Percentiles rank a stretch among this genome's conserved stretches.
These are phyloP conservation scores for Idaea biselata DNA, from an alignment of 2,888 invertebrate genomes.

Conservation along the genomic window DNA sequence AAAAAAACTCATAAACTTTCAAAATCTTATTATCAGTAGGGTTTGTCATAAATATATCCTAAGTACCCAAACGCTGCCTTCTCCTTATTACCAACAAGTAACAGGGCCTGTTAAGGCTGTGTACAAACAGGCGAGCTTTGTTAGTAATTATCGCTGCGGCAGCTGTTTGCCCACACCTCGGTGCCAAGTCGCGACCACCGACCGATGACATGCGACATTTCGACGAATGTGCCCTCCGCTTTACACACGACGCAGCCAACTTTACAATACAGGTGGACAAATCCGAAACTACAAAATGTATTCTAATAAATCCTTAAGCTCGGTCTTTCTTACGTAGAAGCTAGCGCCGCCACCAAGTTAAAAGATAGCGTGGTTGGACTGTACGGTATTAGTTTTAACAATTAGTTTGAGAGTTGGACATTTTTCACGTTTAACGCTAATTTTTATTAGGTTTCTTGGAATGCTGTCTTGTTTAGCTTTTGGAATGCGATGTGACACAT, in stretches of 20 bases:
- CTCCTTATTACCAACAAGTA: slow-evolving; percentile 28
- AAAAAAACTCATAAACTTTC: too few relatives aligned
- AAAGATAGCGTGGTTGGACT: background rate
- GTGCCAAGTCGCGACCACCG: slow-evolving; percentile 80
- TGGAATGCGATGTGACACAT: slow-evolving; percentile 1
- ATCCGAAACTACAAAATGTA: background rate
- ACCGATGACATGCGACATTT: slow-evolving; percentile 61
- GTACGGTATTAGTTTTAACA: slow-evolving; percentile 44
- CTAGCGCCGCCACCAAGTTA: background rate
- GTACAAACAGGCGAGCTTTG: slow-evolving; percentile 66
- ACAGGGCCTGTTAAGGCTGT: slow-evolving; percentile 54
- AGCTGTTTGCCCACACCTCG: slow-evolving; percentile 72
- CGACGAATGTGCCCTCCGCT: slow-evolving; percentile 61
- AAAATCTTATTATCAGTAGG: too few relatives aligned
- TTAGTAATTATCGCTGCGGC: slow-evolving; percentile 73
- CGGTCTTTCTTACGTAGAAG: background rate
- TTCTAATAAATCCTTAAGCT: too few relatives aligned
- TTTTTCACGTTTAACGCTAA: slow-evolving; percentile 51
- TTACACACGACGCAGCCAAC: slow-evolving; percentile 35
- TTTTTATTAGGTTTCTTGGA: slow-evolving; percentile 32
- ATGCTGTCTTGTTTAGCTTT: slow-evolving; percentile 18
- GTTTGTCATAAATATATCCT: background rate
- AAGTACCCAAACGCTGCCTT: background rate
- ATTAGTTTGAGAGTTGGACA: slow-evolving; percentile 51
- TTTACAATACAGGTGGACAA: slow-evolving; percentile 27